A percentile compares a stretch with the other conserved stretches of the same genome.
phyloP scores from a whole-genome alignment of 2,888 invertebrate species.

The Sinelater perroti region DNA sequence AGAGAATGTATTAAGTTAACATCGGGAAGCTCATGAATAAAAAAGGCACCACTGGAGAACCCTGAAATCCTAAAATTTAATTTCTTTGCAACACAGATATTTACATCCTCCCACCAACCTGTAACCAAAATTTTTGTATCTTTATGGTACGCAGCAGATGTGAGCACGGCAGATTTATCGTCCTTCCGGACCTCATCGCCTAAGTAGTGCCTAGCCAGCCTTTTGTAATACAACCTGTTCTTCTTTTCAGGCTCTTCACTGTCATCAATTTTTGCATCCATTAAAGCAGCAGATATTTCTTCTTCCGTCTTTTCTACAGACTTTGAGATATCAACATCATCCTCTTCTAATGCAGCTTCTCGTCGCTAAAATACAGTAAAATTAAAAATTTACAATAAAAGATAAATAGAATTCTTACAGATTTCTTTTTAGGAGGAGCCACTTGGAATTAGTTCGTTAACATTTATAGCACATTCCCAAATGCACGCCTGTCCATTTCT shows the following conservation, averaged over 20 bases:
- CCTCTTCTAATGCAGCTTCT: constrained; percentile 69
- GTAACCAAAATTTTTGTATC: constrained; percentile 83
- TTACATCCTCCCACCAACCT: constrained; percentile 54
- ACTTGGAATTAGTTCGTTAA: constrained; percentile 70
- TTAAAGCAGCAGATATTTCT: constrained; percentile 54
- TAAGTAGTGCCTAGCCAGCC: constrained; percentile 77
- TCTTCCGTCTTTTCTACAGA: constrained; percentile 66
- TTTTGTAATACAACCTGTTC: constrained; percentile 71
- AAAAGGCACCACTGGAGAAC: constrained; percentile 91
- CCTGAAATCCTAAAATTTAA: constrained; percentile 62
- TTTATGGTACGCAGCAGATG: constrained; percentile 85
- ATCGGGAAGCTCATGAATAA: constrained; percentile 93
- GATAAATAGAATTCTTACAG: background rate
- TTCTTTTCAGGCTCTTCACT: constrained; percentile 57
- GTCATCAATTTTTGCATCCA: constrained; percentile 61
- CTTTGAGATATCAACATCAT: constrained; percentile 71
- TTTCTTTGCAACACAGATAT: background rate
- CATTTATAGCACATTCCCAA: constrained; percentile 85
- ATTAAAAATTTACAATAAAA: constrained; percentile 38
- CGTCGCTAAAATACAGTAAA: constrained; percentile 33
- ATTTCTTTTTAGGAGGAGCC: constrained; percentile 62
- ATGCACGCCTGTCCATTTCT: constrained; percentile 84
- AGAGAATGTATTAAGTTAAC: constrained; percentile 90
- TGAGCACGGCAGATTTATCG: constrained; percentile 71
- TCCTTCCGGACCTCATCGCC: constrained; percentile 74